These are phyloP conservation scores for Echeneis naucrates DNA, from an alignment of 2,797 vertebrate genomes.

Conservation along the genomic window DNA sequence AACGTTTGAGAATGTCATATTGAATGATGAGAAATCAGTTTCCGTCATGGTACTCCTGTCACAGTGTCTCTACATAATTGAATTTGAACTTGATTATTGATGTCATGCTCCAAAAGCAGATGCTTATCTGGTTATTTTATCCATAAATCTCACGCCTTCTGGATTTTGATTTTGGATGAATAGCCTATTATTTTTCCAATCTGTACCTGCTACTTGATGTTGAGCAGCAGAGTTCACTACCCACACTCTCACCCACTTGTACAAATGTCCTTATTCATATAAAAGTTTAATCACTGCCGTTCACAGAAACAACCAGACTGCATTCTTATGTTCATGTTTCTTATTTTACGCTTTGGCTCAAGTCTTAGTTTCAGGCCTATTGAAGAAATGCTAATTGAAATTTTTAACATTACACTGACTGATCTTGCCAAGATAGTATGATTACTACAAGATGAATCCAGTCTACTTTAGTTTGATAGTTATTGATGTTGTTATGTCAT, in stretches of 20 bases:
- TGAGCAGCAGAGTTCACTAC: background rate
- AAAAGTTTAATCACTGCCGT: slow-evolving; percentile 1
- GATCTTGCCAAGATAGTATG: background rate
- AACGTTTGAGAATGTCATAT: background rate
- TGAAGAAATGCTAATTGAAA: background rate
- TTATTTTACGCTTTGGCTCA: background rate
- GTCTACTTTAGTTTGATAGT: background rate
- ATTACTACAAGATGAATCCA: slow-evolving; percentile 6
- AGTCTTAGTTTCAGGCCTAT: slow-evolving; percentile 3
- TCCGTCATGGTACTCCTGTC: background rate
- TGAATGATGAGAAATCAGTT: background rate
- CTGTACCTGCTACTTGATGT: background rate
- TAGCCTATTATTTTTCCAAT: background rate
- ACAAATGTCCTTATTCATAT: background rate
- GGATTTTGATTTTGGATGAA: background rate
- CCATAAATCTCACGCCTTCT: background rate
- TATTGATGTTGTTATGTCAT: background rate
- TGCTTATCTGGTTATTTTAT: background rate
- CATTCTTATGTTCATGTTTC: slow-evolving; percentile 12
- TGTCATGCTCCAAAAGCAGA: background rate
- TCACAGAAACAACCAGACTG: slow-evolving; percentile 2
- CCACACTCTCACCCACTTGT: background rate
- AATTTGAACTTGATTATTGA: background rate
- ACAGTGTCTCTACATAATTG: background rate
- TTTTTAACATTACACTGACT: background rate